phyloP scores from a whole-genome alignment of 2,888 invertebrate genomes.

The Zygogramma bicolorata region DNA sequence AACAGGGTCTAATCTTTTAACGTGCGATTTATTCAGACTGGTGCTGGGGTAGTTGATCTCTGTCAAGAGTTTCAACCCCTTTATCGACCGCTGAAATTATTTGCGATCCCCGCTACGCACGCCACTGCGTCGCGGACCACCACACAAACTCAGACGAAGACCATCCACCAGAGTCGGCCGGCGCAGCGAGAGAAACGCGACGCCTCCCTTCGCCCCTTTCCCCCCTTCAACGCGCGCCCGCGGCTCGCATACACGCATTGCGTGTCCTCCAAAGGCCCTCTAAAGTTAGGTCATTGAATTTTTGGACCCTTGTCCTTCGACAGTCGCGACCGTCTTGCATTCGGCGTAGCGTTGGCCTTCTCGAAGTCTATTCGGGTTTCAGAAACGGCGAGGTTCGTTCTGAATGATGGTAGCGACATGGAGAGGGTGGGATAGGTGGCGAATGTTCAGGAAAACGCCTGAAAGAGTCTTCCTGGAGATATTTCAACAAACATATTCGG shows the following conservation, averaged over 20 bases:
- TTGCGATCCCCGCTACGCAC: not conserved
- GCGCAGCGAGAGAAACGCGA: conserved; percentile 41
- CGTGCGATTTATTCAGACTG: no score
- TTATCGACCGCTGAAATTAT: no score
- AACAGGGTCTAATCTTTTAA: no score
- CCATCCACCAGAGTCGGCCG: conserved; percentile 10
- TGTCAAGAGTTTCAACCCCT: no score
- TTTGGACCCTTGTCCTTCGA: conserved; percentile 67
- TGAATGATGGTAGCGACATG: conserved; percentile 6
- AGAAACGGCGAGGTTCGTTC: not conserved
- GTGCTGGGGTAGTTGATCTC: no score
- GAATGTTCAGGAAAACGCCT: no score
- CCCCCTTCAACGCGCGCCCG: conserved; percentile 36
- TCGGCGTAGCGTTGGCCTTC: conserved; percentile 56
- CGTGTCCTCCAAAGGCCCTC: conserved; percentile 69
- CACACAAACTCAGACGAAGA: conserved; percentile 3
- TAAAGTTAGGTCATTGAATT: conserved; percentile 69
- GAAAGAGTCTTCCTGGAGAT: no score
- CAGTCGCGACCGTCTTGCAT: conserved; percentile 61
- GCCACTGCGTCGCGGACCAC: not conserved
- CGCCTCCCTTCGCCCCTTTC: conserved; percentile 21
- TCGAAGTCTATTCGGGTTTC: conserved; percentile 43
- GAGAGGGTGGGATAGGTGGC: no score
- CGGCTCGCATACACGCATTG: conserved; percentile 61
- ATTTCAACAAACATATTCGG: no score